Evolutionary conservation across 1,140 invertebrate genomes (phyloP), one percentile per base, ranked within the genome.

Genomic region (Pantala flavescens): DNA sequence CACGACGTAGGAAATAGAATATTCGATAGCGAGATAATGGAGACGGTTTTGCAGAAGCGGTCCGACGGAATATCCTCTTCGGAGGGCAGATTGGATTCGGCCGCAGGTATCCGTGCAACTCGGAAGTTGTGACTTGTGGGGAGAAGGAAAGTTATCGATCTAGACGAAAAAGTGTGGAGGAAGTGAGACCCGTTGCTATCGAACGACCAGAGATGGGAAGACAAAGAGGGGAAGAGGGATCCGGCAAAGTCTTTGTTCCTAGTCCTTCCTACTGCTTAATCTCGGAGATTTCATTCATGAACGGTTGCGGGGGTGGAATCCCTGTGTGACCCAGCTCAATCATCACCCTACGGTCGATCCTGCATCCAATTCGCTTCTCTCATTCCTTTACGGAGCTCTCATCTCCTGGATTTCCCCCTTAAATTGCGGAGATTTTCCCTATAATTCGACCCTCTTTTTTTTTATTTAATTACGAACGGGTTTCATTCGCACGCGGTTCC

Each of bases 211-310:
- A 36, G 49, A 21, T 1, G 49, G 12, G 12, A 14, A 5, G n/a
- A 21, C 3, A 63, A 63, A 63, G 5, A 12, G 2, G 49, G 12
- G 12, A 12, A 21, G n/a, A 63, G 12, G n/a, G 49, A 63, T 63
- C 49, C 49, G 14, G 49, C 12, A 12, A 16, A 12, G 49, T 63
- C 49, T 63, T 63, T 63, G 49, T 63, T 63, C 49, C 49, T 3
- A 63, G 49, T 63, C n/a, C 49, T 21, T 21, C 49, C 14, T 14
- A 19, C 49, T 21, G 14, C 49, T 63, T 63, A 63, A 63, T 63
- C 49, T 21, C 49, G 14, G 49, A 63, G 49, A 63, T 63, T 63
- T 63, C 49, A 63, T 63, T 63, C 49, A 63, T 63, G 49, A 63
- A 16, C 49, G 49, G 12, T 63, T 21, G 49, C 49, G 5, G 49